Conservation (phyloP, 2,113 vertebrate genomes). For the Pitta sordida region DNA sequence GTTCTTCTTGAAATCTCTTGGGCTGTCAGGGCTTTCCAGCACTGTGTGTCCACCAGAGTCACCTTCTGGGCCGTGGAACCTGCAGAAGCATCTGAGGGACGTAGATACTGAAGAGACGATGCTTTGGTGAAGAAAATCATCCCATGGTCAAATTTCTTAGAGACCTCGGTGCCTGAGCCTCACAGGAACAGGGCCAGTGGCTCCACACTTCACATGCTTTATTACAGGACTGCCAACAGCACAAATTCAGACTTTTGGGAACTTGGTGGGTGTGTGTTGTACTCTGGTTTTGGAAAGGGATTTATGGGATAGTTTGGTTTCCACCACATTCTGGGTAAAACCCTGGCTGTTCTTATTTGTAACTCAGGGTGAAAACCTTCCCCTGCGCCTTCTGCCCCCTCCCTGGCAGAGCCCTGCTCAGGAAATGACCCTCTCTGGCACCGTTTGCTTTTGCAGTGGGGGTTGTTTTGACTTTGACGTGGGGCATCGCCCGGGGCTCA, state of each 20-base stretch:
- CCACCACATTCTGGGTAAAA: not conserved
- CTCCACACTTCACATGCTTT: not conserved
- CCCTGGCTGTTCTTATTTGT: not conserved
- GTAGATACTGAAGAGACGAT: fast-evolving
- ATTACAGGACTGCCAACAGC: not conserved
- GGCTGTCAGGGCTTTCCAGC: not conserved
- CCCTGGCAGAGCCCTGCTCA: not conserved
- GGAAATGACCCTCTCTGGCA: not conserved
- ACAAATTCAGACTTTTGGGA: not conserved
- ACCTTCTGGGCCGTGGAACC: fast-evolving
- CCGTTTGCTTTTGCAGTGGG: not conserved
- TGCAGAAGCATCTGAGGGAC: not conserved
- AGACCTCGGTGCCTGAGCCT: not conserved
- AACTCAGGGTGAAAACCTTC: not conserved
- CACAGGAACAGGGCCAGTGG: fast-evolving
- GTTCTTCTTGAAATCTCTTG: not conserved
- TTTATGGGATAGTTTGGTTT: not conserved
- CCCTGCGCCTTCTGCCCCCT: not conserved
- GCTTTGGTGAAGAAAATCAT: not conserved
- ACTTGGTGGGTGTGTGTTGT: fast-evolving
- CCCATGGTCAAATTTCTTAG: fast-evolving
- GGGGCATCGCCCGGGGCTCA: not conserved
- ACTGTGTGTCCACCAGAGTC: not conserved
- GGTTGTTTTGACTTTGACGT: not conserved
- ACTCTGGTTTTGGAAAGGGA: not conserved